Evolutionary conservation across 1,140 invertebrate species (phyloP).

Genomic region (Dolichoris vasculosae): DNA sequence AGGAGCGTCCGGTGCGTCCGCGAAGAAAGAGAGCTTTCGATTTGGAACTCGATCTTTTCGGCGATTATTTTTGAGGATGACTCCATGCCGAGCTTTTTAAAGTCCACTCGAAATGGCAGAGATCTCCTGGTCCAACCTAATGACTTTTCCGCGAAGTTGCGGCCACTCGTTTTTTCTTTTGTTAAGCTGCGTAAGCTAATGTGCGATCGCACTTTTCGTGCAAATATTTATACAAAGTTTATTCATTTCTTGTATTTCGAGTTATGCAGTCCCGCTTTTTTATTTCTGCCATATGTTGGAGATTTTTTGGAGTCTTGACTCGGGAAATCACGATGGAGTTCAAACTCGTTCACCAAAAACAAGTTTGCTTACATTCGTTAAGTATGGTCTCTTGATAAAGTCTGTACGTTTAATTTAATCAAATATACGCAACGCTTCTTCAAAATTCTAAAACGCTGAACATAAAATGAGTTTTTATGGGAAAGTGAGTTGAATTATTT

Average conservation of each 20-base stretch:
- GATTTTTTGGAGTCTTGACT: background rate
- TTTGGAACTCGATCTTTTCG: background rate
- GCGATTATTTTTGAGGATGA: slow-evolving; percentile 17
- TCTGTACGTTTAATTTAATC: background rate
- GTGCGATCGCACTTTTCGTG: background rate
- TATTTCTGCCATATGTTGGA: background rate
- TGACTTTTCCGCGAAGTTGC: background rate
- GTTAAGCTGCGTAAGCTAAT: background rate
- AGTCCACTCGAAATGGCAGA: background rate
- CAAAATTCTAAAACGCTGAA: no score
- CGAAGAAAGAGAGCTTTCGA: background rate
- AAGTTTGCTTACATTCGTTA: background rate
- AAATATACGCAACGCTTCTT: background rate
- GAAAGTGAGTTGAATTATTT: background rate
- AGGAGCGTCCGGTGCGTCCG: no score
- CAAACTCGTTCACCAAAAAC: background rate
- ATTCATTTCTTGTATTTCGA: background rate
- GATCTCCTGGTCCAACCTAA: background rate
- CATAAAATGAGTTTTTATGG: background rate
- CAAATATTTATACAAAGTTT: background rate
- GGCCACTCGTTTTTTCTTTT: background rate
- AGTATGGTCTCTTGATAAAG: background rate
- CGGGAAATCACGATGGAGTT: background rate
- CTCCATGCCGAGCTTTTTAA: background rate
- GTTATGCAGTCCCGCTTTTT: background rate